Evolutionary conservation across 2,888 invertebrate genomes (phyloP).

Genomic region (Tanypteryx hageni): DNA sequence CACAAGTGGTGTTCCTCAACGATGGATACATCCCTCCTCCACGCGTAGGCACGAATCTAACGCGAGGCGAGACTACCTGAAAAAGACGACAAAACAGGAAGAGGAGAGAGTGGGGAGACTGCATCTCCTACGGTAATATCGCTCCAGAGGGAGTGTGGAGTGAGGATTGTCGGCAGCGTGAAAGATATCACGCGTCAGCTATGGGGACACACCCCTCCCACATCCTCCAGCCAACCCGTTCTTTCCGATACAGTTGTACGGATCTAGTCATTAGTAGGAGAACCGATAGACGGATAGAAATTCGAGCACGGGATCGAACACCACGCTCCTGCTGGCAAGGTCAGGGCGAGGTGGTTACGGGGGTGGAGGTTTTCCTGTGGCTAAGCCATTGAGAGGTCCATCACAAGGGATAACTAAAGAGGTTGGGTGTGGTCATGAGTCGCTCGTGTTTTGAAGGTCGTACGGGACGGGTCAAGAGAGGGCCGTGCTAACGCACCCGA

Average conservation of each 20-base stretch:
- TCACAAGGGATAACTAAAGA: conserved; percentile 20
- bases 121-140: not conserved
- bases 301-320: not conserved
- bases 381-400: not conserved
- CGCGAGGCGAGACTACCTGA: no score
- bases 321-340: not conserved
- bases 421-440: conserved; percentile 35
- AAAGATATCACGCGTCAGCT: no score
- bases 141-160: not conserved
- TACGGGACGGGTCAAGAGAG: conserved; percentile 4
- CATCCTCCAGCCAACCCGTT: not conserved
- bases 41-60: no score
- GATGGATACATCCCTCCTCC: no score
- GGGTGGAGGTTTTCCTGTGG: conserved; percentile 10
- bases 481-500: conserved; percentile 14
- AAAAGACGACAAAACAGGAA: no score
- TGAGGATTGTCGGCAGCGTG: no score
- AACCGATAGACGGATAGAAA: not conserved
- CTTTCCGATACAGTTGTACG: conserved; percentile 4
- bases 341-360: conserved; percentile 4
- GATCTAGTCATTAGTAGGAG: not conserved
- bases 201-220: not conserved
- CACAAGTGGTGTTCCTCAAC: no score
- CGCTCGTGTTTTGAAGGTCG: conserved; percentile 10
- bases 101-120: not conserved